A percentile compares a stretch with the other conserved stretches of the same genome.
phyloP scores from a whole-genome alignment of 2,797 vertebrate genomes.

The Orestias chungarensis region DNA sequence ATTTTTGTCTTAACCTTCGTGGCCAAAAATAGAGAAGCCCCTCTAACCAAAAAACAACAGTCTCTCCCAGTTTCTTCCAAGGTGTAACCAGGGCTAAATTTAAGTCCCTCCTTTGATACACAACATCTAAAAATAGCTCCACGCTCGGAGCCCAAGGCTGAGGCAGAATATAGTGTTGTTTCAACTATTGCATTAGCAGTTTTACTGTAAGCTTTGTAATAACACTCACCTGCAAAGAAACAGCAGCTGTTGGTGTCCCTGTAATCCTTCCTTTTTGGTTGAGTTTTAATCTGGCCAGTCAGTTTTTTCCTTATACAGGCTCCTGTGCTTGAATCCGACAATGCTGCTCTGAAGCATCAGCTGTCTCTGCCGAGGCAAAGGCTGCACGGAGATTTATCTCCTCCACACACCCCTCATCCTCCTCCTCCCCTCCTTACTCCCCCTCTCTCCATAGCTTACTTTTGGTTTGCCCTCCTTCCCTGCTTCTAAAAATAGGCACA shows the following conservation, averaged over 20 bases:
- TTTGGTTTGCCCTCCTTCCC: conserved; percentile 75
- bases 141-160: conserved; percentile 26
- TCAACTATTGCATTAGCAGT: conserved; percentile 28
- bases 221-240: conserved; percentile 62
- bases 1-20: conserved; percentile 58
- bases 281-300: conserved; percentile 13
- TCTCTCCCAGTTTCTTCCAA: conserved; percentile 72
- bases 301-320: conserved; percentile 3
- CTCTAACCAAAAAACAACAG: conserved; percentile 48
- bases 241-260: conserved; percentile 23
- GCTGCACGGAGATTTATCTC: conserved; percentile 72
- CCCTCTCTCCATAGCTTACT: conserved; percentile 60
- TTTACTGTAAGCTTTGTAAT: conserved; percentile 21
- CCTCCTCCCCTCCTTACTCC: conserved; percentile 33
- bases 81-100: conserved; percentile 70
- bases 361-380: conserved; percentile 67
- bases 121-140: conserved; percentile 55
- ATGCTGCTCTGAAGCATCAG: conserved; percentile 53
- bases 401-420: conserved; percentile 53
- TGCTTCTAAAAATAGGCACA: conserved; percentile 78
- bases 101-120: conserved; percentile 69
- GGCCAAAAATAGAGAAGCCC: conserved; percentile 62
- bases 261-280: conserved; percentile 7
- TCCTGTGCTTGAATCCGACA: conserved; percentile 28
- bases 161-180: conserved; percentile 25